Conservation (phyloP, 1,140 invertebrate genomes). For the Ectropis grisescens region DNA sequence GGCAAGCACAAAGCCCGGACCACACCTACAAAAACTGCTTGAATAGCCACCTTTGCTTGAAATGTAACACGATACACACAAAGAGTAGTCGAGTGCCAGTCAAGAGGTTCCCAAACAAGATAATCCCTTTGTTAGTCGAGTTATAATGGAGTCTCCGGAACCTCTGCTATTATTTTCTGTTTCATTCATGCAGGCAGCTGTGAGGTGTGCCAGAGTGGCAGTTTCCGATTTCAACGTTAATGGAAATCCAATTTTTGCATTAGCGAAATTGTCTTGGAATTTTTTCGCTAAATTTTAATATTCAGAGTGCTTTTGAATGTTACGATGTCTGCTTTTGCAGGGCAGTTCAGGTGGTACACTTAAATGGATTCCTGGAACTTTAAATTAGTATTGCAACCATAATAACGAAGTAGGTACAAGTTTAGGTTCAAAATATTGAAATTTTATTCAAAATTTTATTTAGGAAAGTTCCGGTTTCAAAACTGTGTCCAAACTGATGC, state of each 20-base stretch:
- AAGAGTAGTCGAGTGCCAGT: slow-evolving; percentile 53
- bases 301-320: no score
- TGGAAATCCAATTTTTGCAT: slow-evolving; percentile 39
- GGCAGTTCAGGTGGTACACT: no score
- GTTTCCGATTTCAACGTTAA: slow-evolving; percentile 58
- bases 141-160: slow-evolving; percentile 62
- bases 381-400: no score
- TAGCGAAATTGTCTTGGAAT: slow-evolving; percentile 3
- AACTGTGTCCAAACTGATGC: no score
- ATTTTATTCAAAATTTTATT: no score
- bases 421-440: no score
- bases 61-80: slow-evolving; percentile 60
- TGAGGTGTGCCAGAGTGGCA: slow-evolving; percentile 31
- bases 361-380: no score
- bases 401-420: no score
- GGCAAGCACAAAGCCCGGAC: slow-evolving; percentile 37
- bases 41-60: slow-evolving; percentile 41
- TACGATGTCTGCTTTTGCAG: not conserved
- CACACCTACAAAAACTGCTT: slow-evolving; percentile 60
- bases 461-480: no score
- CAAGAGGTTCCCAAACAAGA: slow-evolving; percentile 68
- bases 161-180: slow-evolving; percentile 54
- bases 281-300: no score
- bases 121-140: slow-evolving; percentile 66
- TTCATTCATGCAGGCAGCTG: slow-evolving; percentile 54